Conservation (phyloP, 2,113 vertebrate genomes). For the Lutjanus erythropterus region DNA sequence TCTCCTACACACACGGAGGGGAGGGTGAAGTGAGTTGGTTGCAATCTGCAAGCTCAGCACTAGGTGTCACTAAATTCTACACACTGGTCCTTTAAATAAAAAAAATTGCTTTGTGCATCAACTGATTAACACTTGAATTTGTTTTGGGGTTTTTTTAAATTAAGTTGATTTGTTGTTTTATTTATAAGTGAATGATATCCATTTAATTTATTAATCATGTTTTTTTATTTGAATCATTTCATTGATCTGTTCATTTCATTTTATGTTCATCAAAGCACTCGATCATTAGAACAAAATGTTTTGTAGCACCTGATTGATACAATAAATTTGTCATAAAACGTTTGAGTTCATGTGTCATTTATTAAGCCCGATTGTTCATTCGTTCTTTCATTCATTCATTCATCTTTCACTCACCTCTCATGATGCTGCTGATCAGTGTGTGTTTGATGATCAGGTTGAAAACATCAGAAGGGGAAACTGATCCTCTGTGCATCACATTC, state of each 20-base stretch:
- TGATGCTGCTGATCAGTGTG: not conserved
- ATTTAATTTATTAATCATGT: slow-evolving; percentile 7
- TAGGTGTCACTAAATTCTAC: too few relatives aligned
- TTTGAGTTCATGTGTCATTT: not conserved
- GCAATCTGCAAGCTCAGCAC: too few relatives aligned
- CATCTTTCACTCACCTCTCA: not conserved
- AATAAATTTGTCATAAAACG: slow-evolving; percentile 28
- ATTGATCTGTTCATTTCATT: slow-evolving; percentile 17
- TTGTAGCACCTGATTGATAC: slow-evolving; percentile 14
- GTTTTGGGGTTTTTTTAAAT: not conserved
- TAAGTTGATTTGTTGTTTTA: not conserved
- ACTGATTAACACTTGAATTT: not conserved
- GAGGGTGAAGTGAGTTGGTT: too few relatives aligned
- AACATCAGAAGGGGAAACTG: too few relatives aligned
- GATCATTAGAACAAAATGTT: slow-evolving; percentile 24
- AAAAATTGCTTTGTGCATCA: not conserved
- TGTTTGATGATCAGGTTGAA: not conserved
- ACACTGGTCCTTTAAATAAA: too few relatives aligned
- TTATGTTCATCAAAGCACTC: slow-evolving; percentile 24
- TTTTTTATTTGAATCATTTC: slow-evolving; percentile 28
- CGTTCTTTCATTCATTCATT: not conserved
- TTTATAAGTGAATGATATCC: not conserved
- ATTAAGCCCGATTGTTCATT: not conserved
- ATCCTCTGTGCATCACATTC: too few relatives aligned
- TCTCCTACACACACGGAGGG: too few relatives aligned